Evolutionary conservation across 1,140 invertebrate genomes (phyloP), one percentile per base, ranked within the genome.

Genomic region (Artemia franciscana): DNA sequence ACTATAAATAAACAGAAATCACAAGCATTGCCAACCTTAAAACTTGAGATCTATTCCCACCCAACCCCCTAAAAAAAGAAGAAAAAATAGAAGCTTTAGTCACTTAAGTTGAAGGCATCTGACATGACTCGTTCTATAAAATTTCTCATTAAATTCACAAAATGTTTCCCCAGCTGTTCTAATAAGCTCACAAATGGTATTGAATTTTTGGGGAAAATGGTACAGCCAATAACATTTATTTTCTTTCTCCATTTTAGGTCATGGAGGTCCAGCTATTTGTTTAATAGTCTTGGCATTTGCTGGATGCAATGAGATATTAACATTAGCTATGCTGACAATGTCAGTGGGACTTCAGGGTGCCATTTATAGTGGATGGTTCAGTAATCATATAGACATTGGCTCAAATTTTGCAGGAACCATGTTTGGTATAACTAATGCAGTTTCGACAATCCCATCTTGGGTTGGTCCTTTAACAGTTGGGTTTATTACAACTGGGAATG

Each of bases 361-460:
- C 39, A 58, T 61, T 9, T 62, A 63, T 23, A 62, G 60, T 26
- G 65, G 65, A n/a, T 64, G 56, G n/a, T 25, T 66, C 0, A 63
- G 59, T 7, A 66, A 66, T 30, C 60, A 56, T 2, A 64, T 64
- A 12, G 63, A 64, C 58, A 62, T 64, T 24, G 63, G 60, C 25
- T 60, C 63, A 12, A 64, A 64, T 24, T 64, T 39, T 26, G 63
- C 63, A 3, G 70, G 75, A 67, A 67, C 67, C 12, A 67, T 79
- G 63, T 78, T 78, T 75, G 78, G 77, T 21, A 70, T 79, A 24
- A 74, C 77, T n/a, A 79, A 79, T 67, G 78, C 75, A 23, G 70
- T 78, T 65, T 77, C 77, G 9, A 78, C 78, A 7, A 65, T 79
- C 7, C 76, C 78, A 60, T 77, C 78, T 21, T 78, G 79, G 61